phyloP scores from a whole-genome alignment of 1,140 invertebrate species.

The Elymnias hypermnestra region DNA sequence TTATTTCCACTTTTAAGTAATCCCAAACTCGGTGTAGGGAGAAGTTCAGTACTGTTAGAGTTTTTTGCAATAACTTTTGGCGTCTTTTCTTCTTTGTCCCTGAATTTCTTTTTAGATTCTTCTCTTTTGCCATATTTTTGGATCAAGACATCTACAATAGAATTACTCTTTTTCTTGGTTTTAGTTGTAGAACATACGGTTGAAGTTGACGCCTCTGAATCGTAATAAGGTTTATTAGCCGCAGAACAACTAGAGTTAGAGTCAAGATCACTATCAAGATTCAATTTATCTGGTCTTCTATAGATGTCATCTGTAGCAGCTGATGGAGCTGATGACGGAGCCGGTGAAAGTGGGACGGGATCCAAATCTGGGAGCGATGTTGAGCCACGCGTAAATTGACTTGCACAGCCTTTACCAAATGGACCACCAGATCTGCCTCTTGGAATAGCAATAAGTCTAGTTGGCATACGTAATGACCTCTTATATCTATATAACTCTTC shows the following conservation, averaged over 20 bases:
- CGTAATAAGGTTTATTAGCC: conserved; percentile 78
- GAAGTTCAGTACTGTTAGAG: conserved; percentile 76
- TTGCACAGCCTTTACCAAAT: conserved; percentile 41
- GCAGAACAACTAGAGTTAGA: conserved; percentile 80
- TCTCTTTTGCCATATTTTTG: conserved; percentile 79
- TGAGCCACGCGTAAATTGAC: conserved; percentile 73
- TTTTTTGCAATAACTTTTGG: conserved; percentile 76
- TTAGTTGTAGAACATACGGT: conserved; percentile 77
- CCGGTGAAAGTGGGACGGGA: conserved; percentile 80
- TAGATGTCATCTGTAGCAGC: conserved; percentile 62
- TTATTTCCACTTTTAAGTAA: conserved; percentile 69
- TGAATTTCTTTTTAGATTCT: conserved; percentile 75
- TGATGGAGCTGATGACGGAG: conserved; percentile 75
- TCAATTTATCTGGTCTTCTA: conserved; percentile 66
- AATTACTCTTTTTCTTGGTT: conserved; percentile 74
- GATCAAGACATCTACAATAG: conserved; percentile 80
- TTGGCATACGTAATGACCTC: conserved; percentile 86
- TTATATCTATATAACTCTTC: conserved; percentile 89
- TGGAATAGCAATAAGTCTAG: conserved; percentile 85
- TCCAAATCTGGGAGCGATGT: conserved; percentile 87
- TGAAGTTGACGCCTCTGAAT: conserved; percentile 81
- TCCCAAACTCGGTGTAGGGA: conserved; percentile 77
- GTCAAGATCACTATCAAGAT: conserved; percentile 80
- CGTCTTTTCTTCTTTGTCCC: conserved; percentile 70
- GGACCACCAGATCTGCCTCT: conserved; percentile 61